Percentiles rank a stretch among this genome's conserved stretches.
phyloP scores from a whole-genome alignment of 1,140 invertebrate species.

The Drosophila obscura region DNA sequence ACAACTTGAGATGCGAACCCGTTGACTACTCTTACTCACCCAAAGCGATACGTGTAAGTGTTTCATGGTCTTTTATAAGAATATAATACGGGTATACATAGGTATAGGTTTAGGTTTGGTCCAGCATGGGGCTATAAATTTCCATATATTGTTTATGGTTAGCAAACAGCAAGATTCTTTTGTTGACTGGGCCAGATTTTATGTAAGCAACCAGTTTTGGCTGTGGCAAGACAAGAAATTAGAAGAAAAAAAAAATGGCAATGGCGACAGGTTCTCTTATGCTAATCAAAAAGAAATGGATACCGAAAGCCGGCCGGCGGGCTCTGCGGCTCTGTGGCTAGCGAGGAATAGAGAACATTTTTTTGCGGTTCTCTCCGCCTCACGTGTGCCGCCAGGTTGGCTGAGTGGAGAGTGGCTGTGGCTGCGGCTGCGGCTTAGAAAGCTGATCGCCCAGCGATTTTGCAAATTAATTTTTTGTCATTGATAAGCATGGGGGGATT shows the following conservation, averaged over 20 bases:
- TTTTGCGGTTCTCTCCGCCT: slow-evolving; percentile 22
- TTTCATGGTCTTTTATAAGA: slow-evolving; percentile 21
- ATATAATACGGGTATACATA: background rate
- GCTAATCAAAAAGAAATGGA: slow-evolving; percentile 63
- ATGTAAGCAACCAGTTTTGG: slow-evolving; percentile 68
- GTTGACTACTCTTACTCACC: slow-evolving; percentile 92
- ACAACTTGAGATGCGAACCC: slow-evolving; percentile 95
- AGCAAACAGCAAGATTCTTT: slow-evolving; percentile 55
- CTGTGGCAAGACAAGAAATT: slow-evolving; percentile 31
- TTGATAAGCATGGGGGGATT: slow-evolving; percentile 21
- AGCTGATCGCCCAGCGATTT: slow-evolving; percentile 33
- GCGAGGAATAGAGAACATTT: slow-evolving; percentile 12
- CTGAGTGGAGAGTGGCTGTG: slow-evolving; percentile 31
- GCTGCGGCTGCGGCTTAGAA: slow-evolving; percentile 53
- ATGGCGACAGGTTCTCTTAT: slow-evolving; percentile 67
- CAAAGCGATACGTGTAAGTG: slow-evolving; percentile 91
- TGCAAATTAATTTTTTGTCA: slow-evolving; percentile 32
- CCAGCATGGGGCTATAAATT: slow-evolving; percentile 19
- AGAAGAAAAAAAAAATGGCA: slow-evolving; percentile 24
- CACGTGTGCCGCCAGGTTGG: slow-evolving; percentile 59
- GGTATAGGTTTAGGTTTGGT: slow-evolving; percentile 11
- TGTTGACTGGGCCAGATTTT: slow-evolving; percentile 61
- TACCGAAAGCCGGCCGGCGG: slow-evolving; percentile 44
- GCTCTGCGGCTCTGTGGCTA: background rate
- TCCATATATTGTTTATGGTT: slow-evolving; percentile 13